Evolutionary conservation across 2,888 invertebrate species (phyloP), one percentile per base, ranked within the genome.

Genomic region (Caenorhabditis sulstoni): DNA sequence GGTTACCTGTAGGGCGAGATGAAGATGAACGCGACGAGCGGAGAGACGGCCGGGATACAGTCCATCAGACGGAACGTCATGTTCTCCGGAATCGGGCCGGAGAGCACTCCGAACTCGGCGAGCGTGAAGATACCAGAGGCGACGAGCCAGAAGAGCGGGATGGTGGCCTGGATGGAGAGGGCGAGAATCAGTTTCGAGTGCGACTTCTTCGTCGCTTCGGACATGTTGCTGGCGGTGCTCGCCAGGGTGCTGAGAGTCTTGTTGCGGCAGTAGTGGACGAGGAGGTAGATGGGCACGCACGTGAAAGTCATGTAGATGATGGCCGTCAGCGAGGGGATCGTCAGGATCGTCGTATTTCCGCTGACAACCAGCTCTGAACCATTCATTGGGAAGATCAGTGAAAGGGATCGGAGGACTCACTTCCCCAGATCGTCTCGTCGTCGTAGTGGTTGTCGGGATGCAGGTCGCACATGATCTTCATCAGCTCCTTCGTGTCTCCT

Each of bases 41-140:
- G 78, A 8, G 66, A 66, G 18, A 44, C 37, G 0, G 61, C 29
- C 12, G 78, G 78, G 29, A 78, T 66, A 44, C 71, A 78, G 41
- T 79, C 79, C 81, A 82, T 82, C 11, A 71, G 23, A 39, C 79
- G 75, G 49, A 81, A 81, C 2, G 81, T 79, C 9, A 78, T 70
- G 39, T 79, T 75, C 47, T 81, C 81, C 0, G 75, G 73, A 55
- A 81, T 67, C 35, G 78, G 74, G 5, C 81, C 81, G 20, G 65
- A 70, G 16, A 82, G 67, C 8, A 82, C 22, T 12, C 79, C 76
- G 37, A 82, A 82, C 29, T 76, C 76, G n/a, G 73, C 81, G 2
- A 79, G 58, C 8, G 76, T 75, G 59, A 76, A 82, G 44, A 79
- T 73, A 5, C 35, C 62, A 4, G 81, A 75, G 7, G 79, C 81